Conservation (phyloP, 2,797 vertebrate species). For the Enteromius thamalakanensis region DNA sequence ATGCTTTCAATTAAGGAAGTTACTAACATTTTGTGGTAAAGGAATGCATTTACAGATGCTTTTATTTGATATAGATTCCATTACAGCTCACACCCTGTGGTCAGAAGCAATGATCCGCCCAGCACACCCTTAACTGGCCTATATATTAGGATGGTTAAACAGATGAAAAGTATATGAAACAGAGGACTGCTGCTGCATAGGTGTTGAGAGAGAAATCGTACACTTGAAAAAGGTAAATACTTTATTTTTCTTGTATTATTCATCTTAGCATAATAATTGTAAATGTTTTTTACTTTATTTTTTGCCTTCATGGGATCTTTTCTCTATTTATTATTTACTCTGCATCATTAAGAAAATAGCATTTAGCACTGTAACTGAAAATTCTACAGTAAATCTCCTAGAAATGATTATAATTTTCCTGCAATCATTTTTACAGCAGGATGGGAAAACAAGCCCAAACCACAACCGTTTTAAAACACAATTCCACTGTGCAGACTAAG, state of each 20-base stretch:
- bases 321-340: neutral
- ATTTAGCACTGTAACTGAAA: neutral
- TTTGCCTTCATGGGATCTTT: neutral
- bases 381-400: neutral
- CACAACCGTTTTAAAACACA: neutral
- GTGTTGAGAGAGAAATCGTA: neutral
- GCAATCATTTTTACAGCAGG: neutral
- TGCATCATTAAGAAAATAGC: neutral
- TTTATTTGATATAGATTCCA: neutral
- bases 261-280: neutral
- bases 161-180: neutral
- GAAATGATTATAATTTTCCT: neutral
- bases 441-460: conserved; percentile 25
- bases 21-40: neutral
- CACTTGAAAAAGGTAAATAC: neutral
- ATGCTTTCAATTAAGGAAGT: conserved; percentile 8
- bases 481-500: neutral
- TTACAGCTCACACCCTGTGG: neutral
- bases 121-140: neutral
- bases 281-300: too few species aligned
- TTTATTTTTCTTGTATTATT: neutral
- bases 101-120: neutral
- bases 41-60: neutral
- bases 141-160: conserved; percentile 7
- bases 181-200: neutral